Evolutionary conservation across 2,113 vertebrate genomes (phyloP).

Genomic region (Muntiacus muntjak): DNA sequence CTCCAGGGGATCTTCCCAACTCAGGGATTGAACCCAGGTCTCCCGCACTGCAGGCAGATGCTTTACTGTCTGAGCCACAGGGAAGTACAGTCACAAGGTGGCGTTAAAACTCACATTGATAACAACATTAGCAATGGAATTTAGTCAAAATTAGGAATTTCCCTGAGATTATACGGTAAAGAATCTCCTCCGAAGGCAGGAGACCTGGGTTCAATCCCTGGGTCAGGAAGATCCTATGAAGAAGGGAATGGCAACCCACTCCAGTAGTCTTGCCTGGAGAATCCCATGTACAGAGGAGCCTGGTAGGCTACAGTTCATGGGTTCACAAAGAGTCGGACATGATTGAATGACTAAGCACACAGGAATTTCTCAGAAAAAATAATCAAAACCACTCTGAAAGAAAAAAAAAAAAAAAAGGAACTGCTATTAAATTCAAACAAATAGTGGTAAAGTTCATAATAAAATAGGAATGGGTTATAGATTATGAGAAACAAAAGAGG

Average conservation of each 20-base stretch:
- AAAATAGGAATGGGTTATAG: not conserved
- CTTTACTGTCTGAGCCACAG: no score
- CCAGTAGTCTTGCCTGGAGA: not conserved
- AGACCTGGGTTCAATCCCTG: not conserved
- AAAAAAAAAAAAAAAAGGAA: not conserved
- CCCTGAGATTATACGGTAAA: not conserved
- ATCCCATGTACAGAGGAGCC: not conserved
- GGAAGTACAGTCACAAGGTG: not conserved
- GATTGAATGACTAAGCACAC: not conserved
- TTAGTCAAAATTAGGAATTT: not conserved
- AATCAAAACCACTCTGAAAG: not conserved
- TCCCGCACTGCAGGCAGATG: no score
- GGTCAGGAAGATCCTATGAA: not conserved
- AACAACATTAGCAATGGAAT: not conserved
- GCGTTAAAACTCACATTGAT: not conserved
- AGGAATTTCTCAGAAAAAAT: not conserved
- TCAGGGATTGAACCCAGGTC: no score
- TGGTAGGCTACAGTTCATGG: not conserved
- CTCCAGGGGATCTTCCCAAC: no score
- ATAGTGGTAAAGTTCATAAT: not conserved
- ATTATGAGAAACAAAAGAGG: not conserved
- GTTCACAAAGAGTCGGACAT: accelerated
- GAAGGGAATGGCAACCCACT: not conserved
- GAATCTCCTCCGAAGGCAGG: not conserved
- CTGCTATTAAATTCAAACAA: not conserved